Evolutionary conservation across 1,140 invertebrate species (phyloP).

Genomic region (Cepaea nemoralis): DNA sequence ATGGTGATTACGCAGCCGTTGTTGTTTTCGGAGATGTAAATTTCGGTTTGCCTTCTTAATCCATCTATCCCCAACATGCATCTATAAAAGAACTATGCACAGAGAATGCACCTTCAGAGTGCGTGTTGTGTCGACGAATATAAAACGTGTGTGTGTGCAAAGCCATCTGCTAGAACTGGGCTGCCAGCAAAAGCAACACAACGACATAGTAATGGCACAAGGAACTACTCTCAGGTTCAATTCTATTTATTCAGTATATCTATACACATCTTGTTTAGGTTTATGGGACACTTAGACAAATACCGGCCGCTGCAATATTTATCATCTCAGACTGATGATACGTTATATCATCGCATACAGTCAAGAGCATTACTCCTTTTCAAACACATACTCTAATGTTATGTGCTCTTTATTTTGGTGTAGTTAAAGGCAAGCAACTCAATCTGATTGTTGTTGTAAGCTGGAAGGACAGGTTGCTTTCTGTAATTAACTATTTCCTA

Average conservation of each 20-base stretch:
- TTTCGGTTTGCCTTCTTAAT: too few relatives aligned
- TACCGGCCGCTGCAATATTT: not conserved
- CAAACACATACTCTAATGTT: not conserved
- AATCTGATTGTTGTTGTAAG: not conserved
- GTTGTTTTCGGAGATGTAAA: too few relatives aligned
- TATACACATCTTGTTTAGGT: not conserved
- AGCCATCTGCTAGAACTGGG: too few relatives aligned
- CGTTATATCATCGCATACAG: not conserved
- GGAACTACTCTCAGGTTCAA: not conserved
- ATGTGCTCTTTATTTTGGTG: not conserved
- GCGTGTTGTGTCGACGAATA: too few relatives aligned
- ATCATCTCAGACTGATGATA: not conserved
- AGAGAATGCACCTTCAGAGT: too few relatives aligned
- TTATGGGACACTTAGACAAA: not conserved
- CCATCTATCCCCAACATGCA: too few relatives aligned
- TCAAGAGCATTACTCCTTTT: not conserved
- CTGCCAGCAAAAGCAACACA: not conserved
- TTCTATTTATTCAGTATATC: not conserved
- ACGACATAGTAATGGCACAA: not conserved
- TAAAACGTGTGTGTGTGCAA: too few relatives aligned
- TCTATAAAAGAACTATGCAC: too few relatives aligned
- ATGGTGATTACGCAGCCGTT: too few relatives aligned
- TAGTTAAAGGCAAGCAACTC: too few relatives aligned
- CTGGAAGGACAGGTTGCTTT: not conserved
- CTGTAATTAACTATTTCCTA: not conserved